Evolutionary conservation across 2,797 vertebrate species (phyloP), one percentile per base, ranked within the genome.

Genomic region (Eulemur mongoz): DNA sequence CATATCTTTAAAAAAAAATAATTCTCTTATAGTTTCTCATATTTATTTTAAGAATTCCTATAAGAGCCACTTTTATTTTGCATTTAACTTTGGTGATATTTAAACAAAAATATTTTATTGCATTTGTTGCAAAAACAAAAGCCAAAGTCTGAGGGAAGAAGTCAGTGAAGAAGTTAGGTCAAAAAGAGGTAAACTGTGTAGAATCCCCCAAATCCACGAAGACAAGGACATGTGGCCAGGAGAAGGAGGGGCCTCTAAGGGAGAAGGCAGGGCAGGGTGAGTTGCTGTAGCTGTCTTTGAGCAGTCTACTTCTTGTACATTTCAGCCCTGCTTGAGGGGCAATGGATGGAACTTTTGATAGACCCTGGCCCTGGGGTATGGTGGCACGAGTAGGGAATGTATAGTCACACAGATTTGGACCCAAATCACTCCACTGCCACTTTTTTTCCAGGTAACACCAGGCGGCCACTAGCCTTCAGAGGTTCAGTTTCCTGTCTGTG

Each of bases 51-150:
- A 81, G 23, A 92, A 81, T 92, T 54, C 3, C 12, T 76, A 38
- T 38, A 35, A n/a, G 75, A 82, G 48, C 22, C 27, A n/a, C 76
- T 92, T 93, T 12, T 88, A 73, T 80, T 70, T 92, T 92, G 18
- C 25, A 67, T 72, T 92, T 93, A 18, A 18, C 7, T 75, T 83
- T 32, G 23, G 20, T n/a, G 40, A 45, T 35, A 82, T 78, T 78
- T 73, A 57, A 93, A 40, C 27, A 48, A 92, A 61, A 89, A 59
- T 63, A 76, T 30, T 88, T 79, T 59, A 61, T 32, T 72, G 35
- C 13, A 81, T 54, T 90, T 92, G 10, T 83, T 63, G 14, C 43
- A 70, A 87, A 80, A 30, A 54, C 65, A 17, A 89, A 78, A 17
- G 14, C 40, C 10, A 45, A 90, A 67, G 22, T 87, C 48, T 61